Evolutionary conservation across 2,113 vertebrate genomes (phyloP), one percentile per base, ranked within the genome.

Genomic region (Arenaria interpres): DNA sequence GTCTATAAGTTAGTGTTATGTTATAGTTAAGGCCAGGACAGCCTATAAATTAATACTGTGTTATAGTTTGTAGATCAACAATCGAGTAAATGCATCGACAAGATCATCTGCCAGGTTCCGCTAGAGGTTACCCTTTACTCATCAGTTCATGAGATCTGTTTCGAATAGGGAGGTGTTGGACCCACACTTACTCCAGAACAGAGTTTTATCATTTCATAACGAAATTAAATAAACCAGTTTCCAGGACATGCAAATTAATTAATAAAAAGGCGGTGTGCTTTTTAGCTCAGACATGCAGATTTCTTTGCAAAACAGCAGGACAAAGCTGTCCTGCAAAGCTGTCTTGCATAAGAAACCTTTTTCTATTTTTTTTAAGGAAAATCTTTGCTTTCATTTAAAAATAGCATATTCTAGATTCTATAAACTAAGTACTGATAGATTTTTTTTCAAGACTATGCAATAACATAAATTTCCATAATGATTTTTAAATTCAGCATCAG

Each of bases 131-230:
- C 25, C 33, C 57, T 30, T 35, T 48, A 46, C 14, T 45, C n/a
- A 77, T 53, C 7, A 64, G 69, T 33, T 41, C 4, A 28, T 39
- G 56, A 57, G 16, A 72, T 19, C 43, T 43, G 1, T 43, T 75
- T 64, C 0, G 0, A 76, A 53, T 1, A 45, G 24, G 19, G 5
- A 30, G 17, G 23, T 45, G 67, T 43, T 24, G 25, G 19, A 87
- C n/a, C 11, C 51, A 46, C 23, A 28, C 30, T 30, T 78, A 54
- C 14, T 27, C 35, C 21, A 41, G 6, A 0, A 2, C 14, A 17
- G 16, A 62, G 14, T 14, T 72, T 51, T 22, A 35, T 13, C 24
- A 62, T 85, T 81, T 85, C 20, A 12, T 64, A 54, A 78, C 32
- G 72, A 81, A 84, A 78, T 33, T 46, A 79, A 78, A 77, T 14